These are phyloP conservation scores for Brachionus plicatilis DNA, from an alignment of 1,140 invertebrate species.

Conservation along the genomic window DNA sequence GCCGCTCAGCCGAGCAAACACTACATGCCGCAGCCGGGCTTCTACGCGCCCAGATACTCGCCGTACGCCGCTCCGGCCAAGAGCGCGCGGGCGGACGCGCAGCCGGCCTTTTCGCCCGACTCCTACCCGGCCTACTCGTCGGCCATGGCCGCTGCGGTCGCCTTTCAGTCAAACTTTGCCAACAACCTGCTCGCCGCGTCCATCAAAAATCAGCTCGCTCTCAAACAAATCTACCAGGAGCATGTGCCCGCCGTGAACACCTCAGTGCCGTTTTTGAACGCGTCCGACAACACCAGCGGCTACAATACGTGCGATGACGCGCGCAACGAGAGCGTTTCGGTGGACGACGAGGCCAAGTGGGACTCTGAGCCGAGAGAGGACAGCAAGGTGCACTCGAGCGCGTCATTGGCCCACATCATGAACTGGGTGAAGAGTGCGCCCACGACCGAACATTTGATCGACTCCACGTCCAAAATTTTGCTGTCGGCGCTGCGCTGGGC, in stretches of 20 bases:
- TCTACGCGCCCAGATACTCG: neutral
- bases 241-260: neutral
- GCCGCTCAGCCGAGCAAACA: neutral
- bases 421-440: constrained; percentile 24
- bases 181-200: neutral
- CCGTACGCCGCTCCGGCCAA: neutral
- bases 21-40: neutral
- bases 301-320: constrained; percentile 14
- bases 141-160: neutral
- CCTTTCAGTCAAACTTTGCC: constrained; percentile 1
- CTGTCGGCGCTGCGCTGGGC: constrained; percentile 8
- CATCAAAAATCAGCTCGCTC: constrained; percentile 10
- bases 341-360: neutral
- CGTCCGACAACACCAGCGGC: constrained; percentile 19
- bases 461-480: neutral
- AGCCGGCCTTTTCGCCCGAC: neutral
- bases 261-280: neutral
- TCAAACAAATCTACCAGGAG: constrained; percentile 6
- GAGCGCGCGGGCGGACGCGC: neutral
- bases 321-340: neutral
- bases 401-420: constrained; percentile 27
- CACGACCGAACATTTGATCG: constrained; percentile 17
- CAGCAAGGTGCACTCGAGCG: neutral
- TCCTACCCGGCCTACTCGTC: neutral
- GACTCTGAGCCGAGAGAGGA: neutral